Evolutionary conservation across 2,113 vertebrate genomes (phyloP), one percentile per base, ranked within the genome.

Genomic region (Tragelaphus scriptus): DNA sequence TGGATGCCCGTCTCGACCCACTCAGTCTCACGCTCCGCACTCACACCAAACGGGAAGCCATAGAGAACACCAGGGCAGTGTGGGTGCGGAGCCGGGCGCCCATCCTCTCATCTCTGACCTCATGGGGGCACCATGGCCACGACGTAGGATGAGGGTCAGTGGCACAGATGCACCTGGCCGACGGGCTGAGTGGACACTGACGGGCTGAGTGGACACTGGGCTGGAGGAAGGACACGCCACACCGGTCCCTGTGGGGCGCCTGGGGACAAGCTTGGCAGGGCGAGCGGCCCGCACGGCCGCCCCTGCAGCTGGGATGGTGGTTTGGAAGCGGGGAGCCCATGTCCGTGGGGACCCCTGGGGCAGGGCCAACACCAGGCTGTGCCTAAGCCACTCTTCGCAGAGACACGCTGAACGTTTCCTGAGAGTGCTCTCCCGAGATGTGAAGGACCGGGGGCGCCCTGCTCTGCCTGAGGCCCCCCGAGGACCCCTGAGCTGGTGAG

Each of bases 41-140:
- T 0, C 59, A 77, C 21, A 44, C 40, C 53, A n/a, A n/a, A 11
- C 36, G 2, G n/a, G 1, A 58, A 7, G 44, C 15, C 19, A 19
- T 23, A 16, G 75, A 13, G n/a, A 30, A 9, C 0, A 0, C 3
- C 10, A 4, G 10, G 1, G 19, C 17, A 1, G 6, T 11, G 61
- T 13, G 2, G 4, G 30, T 23, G 4, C 21, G 4, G n/a, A 21
- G 40, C 75, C 32, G 0, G 2, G 7, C 14, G 9, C 6, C 6
- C 1, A 14, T 16, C 2, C 4, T 32, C 32, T 58, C 19, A 0
- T 2, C 1, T 51, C 58, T 88, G 68, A 71, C n/a, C 68, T 71
- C 17, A 11, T 2, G 5, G 68, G 68, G 68, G 19, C 68, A 71
- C n/a, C 8, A 21, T 0, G 14, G 44, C 75, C 25, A 28, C 7